A percentile compares a stretch with the other conserved stretches of the same genome.
These are phyloP conservation scores for Conus betulinus DNA, from an alignment of 1,140 invertebrate genomes.

Conservation along the genomic window DNA sequence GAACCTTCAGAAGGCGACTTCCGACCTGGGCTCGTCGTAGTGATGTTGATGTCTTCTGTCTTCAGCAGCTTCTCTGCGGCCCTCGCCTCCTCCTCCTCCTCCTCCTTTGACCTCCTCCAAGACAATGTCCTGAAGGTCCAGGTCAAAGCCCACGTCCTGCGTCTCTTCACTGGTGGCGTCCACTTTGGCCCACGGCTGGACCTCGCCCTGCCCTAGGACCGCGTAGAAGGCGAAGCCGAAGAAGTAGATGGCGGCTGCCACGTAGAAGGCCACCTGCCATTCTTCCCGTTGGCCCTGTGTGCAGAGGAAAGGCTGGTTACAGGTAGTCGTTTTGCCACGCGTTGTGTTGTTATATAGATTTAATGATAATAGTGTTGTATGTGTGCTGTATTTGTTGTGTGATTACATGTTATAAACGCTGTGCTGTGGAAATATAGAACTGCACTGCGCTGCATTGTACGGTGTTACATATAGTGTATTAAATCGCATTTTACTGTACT, in stretches of 20 bases:
- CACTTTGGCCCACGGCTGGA: constrained; percentile 52
- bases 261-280: constrained; percentile 65
- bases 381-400: too few species aligned
- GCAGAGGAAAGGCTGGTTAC: constrained; percentile 4
- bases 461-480: too few species aligned
- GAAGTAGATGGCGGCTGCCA: constrained; percentile 62
- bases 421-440: too few species aligned
- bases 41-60: not conserved
- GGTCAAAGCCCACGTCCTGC: constrained; percentile 14
- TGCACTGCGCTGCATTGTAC: too few species aligned
- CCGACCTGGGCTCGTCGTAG: too few species aligned
- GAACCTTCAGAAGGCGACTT: too few species aligned
- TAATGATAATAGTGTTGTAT: too few species aligned
- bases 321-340: too few species aligned
- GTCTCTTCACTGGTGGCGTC: constrained; percentile 5
- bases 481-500: too few species aligned
- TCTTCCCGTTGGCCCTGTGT: constrained; percentile 65
- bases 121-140: constrained; percentile 34
- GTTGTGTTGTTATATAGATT: too few species aligned
- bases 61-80: constrained; percentile 14
- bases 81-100: constrained; percentile 33
- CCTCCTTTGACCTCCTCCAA: constrained; percentile 27
- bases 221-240: constrained; percentile 63
- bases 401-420: too few species aligned
- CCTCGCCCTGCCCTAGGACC: constrained; percentile 61